These are phyloP conservation scores for Aegypius monachus DNA, from an alignment of 2,113 vertebrate genomes.

Conservation along the genomic window DNA sequence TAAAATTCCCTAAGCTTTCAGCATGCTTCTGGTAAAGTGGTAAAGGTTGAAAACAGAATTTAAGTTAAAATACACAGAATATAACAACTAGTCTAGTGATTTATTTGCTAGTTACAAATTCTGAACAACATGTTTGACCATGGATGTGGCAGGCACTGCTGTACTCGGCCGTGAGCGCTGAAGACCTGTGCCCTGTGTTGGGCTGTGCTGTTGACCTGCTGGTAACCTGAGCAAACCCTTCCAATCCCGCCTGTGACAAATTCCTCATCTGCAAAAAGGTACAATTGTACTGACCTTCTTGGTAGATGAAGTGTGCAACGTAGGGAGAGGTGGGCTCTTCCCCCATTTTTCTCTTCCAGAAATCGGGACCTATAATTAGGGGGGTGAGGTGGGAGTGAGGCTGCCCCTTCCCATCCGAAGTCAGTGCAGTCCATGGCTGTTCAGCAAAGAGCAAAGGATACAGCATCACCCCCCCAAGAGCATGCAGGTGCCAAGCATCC, in stretches of 20 bases:
- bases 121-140: background rate
- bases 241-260: background rate
- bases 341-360: background rate
- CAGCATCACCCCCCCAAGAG: background rate
- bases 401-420: background rate
- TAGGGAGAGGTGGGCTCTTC: background rate
- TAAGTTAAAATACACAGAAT: background rate
- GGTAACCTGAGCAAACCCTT: background rate
- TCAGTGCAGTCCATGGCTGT: fast-evolving
- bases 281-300: background rate
- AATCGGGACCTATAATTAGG: too few relatives aligned
- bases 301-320: fast-evolving
- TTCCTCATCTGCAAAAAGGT: background rate
- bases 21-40: background rate
- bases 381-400: background rate
- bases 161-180: background rate
- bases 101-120: background rate
- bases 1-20: background rate
- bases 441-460: background rate
- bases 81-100: background rate
- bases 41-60: background rate
- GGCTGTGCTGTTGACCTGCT: background rate
- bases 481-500: fast-evolving
- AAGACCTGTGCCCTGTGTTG: background rate
- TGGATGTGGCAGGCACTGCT: background rate